These are phyloP conservation scores for Platysteira castanea DNA, from an alignment of 2,113 vertebrate species.

Conservation along the genomic window DNA sequence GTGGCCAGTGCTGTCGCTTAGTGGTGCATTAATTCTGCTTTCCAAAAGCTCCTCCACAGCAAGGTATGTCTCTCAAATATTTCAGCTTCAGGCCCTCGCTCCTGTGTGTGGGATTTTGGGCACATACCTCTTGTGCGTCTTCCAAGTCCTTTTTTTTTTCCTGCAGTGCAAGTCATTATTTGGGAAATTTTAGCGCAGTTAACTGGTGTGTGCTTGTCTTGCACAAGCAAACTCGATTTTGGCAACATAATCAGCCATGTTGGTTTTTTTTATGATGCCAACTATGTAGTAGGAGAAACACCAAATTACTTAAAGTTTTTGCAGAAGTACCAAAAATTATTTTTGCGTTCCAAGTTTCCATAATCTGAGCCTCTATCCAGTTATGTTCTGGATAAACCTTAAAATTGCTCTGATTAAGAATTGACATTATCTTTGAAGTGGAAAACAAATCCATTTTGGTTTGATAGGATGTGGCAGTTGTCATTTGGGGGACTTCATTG, in stretches of 20 bases:
- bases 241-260: no score
- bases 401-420: neutral
- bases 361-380: neutral
- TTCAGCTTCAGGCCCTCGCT: neutral
- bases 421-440: neutral
- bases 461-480: neutral
- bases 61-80: neutral
- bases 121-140: neutral
- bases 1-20: rapidly evolving
- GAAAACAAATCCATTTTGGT: neutral
- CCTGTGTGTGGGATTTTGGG: neutral
- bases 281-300: neutral
- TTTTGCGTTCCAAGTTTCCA: neutral
- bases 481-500: neutral
- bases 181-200: neutral
- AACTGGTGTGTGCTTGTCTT: neutral
- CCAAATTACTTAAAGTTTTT: neutral
- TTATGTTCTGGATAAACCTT: neutral
- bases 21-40: rapidly evolving
- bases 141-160: neutral
- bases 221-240: rapidly evolving
- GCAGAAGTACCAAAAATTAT: neutral
- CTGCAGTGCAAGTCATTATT: neutral
- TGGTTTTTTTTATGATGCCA: neutral
- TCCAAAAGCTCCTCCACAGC: neutral